Percentiles rank a stretch among this genome's conserved stretches.
These are phyloP conservation scores for Cheumatopsyche charites DNA, from an alignment of 1,140 invertebrate genomes.

Conservation along the genomic window DNA sequence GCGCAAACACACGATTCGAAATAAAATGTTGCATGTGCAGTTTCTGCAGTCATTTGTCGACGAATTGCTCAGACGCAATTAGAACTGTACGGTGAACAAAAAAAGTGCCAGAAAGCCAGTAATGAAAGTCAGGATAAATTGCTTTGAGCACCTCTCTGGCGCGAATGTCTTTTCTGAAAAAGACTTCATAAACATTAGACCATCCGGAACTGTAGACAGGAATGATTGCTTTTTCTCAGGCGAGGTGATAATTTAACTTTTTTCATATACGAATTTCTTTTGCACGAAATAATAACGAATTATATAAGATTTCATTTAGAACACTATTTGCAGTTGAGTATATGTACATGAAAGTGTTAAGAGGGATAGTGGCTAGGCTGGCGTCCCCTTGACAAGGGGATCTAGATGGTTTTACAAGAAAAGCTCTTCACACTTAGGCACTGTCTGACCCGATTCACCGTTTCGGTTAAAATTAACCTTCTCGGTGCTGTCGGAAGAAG, in stretches of 20 bases:
- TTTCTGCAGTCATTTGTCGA: too few relatives aligned
- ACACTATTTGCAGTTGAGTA: too few relatives aligned
- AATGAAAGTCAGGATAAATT: slow-evolving; percentile 19
- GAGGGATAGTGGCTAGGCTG: neutral
- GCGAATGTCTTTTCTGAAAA: neutral
- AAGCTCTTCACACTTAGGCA: slow-evolving; percentile 28
- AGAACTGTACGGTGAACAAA: neutral
- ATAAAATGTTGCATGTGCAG: slow-evolving; percentile 1
- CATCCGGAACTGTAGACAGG: neutral
- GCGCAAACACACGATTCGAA: too few relatives aligned
- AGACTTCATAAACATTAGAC: slow-evolving; percentile 16
- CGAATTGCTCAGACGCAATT: slow-evolving; percentile 2
- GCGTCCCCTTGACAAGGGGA: slow-evolving; percentile 12
- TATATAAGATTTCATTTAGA: too few relatives aligned
- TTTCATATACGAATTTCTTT: too few relatives aligned
- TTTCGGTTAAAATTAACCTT: slow-evolving; percentile 23
- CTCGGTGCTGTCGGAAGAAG: too few relatives aligned
- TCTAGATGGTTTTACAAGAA: neutral
- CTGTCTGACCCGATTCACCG: slow-evolving; percentile 16
- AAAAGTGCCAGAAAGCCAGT: slow-evolving; percentile 9
- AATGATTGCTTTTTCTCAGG: slow-evolving; percentile 7
- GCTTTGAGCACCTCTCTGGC: slow-evolving; percentile 10
- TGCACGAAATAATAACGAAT: too few relatives aligned
- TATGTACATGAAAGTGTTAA: too few relatives aligned
- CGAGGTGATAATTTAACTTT: neutral